A percentile compares a stretch with the other conserved stretches of the same genome.
phyloP scores from a whole-genome alignment of 2,888 invertebrate species.

The Rhagium mordax region DNA sequence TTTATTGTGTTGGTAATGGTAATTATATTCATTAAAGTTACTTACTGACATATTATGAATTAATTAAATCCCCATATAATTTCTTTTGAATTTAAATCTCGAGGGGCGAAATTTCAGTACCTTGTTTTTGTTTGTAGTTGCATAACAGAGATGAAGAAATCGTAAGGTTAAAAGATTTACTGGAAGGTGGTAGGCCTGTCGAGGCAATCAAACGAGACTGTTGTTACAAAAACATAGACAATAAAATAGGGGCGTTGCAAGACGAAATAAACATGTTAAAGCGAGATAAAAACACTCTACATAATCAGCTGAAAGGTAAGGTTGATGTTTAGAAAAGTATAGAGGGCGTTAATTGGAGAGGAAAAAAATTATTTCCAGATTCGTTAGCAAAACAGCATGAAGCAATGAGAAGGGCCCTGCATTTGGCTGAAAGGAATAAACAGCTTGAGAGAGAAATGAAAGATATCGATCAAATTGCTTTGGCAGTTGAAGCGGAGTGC shows the following conservation, averaged over 20 bases:
- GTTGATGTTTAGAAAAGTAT: not conserved
- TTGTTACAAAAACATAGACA: conserved; percentile 75
- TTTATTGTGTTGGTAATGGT: no score
- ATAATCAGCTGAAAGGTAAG: conserved; percentile 72
- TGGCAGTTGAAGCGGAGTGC: conserved; percentile 84
- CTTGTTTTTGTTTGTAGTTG: conserved; percentile 56
- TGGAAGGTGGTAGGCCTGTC: conserved; percentile 81
- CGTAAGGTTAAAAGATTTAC: conserved; percentile 76
- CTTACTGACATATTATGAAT: no score
- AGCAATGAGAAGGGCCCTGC: conserved; percentile 84
- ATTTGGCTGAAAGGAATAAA: conserved; percentile 82
- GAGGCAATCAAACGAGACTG: conserved; percentile 78
- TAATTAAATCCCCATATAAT: no score
- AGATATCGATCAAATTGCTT: conserved; percentile 82
- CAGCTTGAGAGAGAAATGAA: conserved; percentile 80
- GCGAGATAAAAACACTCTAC: conserved; percentile 75
- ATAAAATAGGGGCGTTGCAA: conserved; percentile 68
- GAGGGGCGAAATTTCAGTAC: not conserved
- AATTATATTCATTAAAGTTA: no score
- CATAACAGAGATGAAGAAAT: conserved; percentile 80
- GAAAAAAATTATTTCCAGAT: conserved; percentile 62
- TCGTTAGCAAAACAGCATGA: conserved; percentile 82
- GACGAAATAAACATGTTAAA: conserved; percentile 75
- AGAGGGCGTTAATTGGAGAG: not conserved
- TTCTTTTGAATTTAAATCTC: not conserved